Conservation (phyloP, 2,797 vertebrate species). For the Leptatherina wallacei region DNA sequence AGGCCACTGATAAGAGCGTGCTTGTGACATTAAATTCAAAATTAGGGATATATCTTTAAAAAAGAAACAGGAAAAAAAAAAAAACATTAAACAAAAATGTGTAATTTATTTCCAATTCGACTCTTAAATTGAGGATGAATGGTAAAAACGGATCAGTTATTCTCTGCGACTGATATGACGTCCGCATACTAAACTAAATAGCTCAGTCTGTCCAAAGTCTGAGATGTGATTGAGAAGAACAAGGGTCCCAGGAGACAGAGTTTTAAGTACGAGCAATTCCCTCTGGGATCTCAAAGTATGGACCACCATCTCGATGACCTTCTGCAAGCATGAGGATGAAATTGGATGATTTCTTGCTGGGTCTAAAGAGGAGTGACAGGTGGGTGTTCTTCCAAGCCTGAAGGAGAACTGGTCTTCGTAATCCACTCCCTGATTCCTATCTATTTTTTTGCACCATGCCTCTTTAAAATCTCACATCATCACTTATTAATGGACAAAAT, state of each 20-base stretch:
- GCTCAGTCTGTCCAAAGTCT: conserved; percentile 47
- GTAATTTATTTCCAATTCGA: background rate
- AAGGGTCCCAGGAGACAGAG: conserved; percentile 61
- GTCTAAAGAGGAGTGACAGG: conserved; percentile 82
- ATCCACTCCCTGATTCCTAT: conserved; percentile 63
- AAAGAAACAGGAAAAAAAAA: background rate
- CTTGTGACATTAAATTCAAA: background rate
- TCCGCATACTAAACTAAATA: conserved; percentile 45
- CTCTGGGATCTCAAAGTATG: conserved; percentile 65
- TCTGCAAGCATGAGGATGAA: conserved; percentile 69
- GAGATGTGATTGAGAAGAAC: conserved; percentile 76
- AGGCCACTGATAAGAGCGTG: background rate
- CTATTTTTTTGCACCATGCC: conserved; percentile 47
- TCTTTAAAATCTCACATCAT: conserved; percentile 71
- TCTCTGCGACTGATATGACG: conserved; percentile 33
- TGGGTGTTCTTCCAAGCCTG: conserved; percentile 80
- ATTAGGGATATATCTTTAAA: background rate
- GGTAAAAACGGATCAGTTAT: conserved; percentile 17
- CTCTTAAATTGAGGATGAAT: conserved; percentile 3
- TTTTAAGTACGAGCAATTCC: conserved; percentile 78
- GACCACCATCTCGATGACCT: conserved; percentile 80
- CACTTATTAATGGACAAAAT: conserved; percentile 72
- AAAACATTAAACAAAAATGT: background rate
- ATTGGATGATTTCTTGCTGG: conserved; percentile 83
- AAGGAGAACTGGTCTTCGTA: conserved; percentile 72